Base-by-base conservation (phyloP, 2,888 invertebrate genomes). In the Xestia sexstrigata region DNA sequence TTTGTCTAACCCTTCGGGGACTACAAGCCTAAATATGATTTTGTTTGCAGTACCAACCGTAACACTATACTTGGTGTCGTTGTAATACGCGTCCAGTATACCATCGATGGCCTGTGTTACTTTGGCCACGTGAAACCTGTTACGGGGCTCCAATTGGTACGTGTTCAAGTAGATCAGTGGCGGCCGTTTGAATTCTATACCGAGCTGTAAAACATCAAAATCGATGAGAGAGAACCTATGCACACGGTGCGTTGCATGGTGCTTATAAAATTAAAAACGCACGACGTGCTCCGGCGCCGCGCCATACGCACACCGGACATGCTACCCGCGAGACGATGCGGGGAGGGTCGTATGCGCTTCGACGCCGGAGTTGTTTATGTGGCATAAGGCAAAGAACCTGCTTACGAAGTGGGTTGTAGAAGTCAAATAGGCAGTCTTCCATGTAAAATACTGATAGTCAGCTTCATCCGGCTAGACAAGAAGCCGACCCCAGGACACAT, bases 141-240 rank as follows among this genome's bases (percentile, higher is more conserved):
- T 5, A 13, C n/a, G 76, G 0, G 96, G 92, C 0, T 94, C 93
- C 72, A 96, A 73, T 79, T 96, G 96, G 79, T 94, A 96, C 0
- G 96, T 96, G 11, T 93, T 93, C 1, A 94, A 70, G 67, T 84
- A 95, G 0, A 92, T 0, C 55, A 95, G 47, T 0, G 89, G 88
- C 0, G 96, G 96, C 0, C 96, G 92, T 78, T 94, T 95, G 82
- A 91, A 96, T 79, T 96, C 96, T 0, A 94, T 83, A 0, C 91
- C 95, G 0, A 93, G 39, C 96, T 96, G 83, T 58, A 89, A 91
- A 30, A 71, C 6, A 60, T 49, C 23, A 65, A 58, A 5, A 65
- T 49, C 15, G 3, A 63, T 65, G 7, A 42, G 42, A n/a, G n/a
- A 63, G 6, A 20, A 4, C 30, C 52, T 52, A 11, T 55, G n/a